Conservation (phyloP, 2,888 invertebrate species). For the Xiphydria camelus region DNA sequence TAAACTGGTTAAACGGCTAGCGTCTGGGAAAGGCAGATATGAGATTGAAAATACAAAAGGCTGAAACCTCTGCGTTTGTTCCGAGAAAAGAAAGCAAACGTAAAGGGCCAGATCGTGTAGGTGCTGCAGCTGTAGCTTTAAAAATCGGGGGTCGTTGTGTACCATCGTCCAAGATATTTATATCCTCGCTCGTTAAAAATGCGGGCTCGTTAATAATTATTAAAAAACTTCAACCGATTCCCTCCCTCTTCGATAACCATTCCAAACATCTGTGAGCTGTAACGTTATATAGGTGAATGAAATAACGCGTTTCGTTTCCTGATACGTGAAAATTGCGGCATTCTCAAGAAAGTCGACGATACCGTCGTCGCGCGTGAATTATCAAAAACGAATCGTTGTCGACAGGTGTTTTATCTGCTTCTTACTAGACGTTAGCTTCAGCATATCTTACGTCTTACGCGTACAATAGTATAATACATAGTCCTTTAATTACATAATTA, state of each 20-base stretch:
- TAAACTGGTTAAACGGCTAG: slow-evolving; percentile 42
- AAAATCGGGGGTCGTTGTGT: slow-evolving; percentile 3
- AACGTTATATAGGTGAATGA: too few species aligned
- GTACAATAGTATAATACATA: slow-evolving; percentile 40
- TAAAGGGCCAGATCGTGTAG: background rate
- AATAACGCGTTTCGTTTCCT: too few species aligned
- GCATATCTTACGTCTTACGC: slow-evolving; percentile 30
- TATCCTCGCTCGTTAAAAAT: slow-evolving; percentile 1
- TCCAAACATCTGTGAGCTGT: background rate
- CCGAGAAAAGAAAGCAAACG: slow-evolving; percentile 1
- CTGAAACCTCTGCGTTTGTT: slow-evolving; percentile 18
- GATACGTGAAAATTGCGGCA: too few species aligned
- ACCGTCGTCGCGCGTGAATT: background rate
- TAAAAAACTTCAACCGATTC: background rate
- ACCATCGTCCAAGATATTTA: background rate
- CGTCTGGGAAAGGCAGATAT: slow-evolving; percentile 48
- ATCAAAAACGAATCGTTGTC: background rate
- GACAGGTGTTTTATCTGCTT: slow-evolving; percentile 20
- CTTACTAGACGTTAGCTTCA: slow-evolving; percentile 30
- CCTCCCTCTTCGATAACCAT: background rate
- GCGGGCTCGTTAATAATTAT: background rate
- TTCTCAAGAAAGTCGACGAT: too few species aligned
- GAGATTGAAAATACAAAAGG: slow-evolving; percentile 45
- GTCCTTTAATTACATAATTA: slow-evolving; percentile 41
- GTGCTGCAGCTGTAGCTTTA: slow-evolving; percentile 1